Base-by-base conservation (phyloP, 35 echinoderm and acorn worm species). In the Apostichopus californicus region DNA sequence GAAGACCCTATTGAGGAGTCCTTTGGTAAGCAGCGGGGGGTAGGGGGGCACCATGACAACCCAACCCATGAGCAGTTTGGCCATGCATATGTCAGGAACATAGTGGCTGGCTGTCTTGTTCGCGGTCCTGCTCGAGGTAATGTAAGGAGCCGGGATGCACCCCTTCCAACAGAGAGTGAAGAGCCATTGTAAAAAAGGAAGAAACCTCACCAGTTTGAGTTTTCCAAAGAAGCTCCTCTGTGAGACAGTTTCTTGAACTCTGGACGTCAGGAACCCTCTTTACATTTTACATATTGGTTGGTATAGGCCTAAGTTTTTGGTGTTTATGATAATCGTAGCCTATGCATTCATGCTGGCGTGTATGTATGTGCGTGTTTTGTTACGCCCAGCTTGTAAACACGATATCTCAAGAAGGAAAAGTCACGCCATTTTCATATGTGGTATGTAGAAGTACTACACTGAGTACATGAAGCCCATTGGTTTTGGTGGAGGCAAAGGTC, bases 1-100 rank as follows among this genome's bases (percentile, higher is more conserved):
- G 78, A 92, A 77, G 90, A 92, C 58, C 90, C 90, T 5, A 80
- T 92, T 28, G 56, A 92, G 64, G 90, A 92, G 26, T 79, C 68
- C 14, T 92, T 92, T 78, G 88, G 88, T 13, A 68, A 90, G 8
- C 77, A 90, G 68, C 28, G 13, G 13, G 88, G 26, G 17, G 88
- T 73, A 77, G 88, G 88, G 8, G 73, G 88, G 20, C 12, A 28
- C 26, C 26, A 28, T 28, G 26, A 28, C 26, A 28, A 28, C 26
- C 26, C 26, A 28, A 28, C 26, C 1, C 26, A 1, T 28, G 26
- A 28, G 26, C 26, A 28, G 46, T 81, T 81, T 81, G 78, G 78
- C 20, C 78, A 81, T 52, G 53, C 10, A 6, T 54, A 26, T 34
- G 24, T 81, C 11, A 81, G 78, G 24, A 81, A 81, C 53, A 54